A percentile compares a stretch with the other conserved stretches of the same genome.
phyloP scores from a whole-genome alignment of 2,797 vertebrate species.

The Garrulus glandarius region DNA sequence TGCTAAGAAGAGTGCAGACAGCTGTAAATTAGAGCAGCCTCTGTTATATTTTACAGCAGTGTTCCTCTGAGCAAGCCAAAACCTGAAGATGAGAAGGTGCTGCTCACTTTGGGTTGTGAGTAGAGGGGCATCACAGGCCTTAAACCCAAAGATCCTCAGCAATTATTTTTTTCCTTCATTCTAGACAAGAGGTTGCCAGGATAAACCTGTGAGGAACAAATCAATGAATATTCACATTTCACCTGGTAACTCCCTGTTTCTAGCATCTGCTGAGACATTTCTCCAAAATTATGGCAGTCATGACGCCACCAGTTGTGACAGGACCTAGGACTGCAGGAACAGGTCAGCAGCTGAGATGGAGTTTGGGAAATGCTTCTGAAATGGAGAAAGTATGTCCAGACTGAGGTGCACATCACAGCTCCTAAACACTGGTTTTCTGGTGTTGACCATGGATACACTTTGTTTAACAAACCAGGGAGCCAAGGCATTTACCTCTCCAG shows the following conservation, averaged over 20 bases:
- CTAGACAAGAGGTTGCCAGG: neutral
- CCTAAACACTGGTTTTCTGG: neutral
- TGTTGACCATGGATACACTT: neutral
- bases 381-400: neutral
- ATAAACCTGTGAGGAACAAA: neutral
- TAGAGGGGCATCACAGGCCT: neutral
- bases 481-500: neutral
- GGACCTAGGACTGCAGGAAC: neutral
- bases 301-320: neutral
- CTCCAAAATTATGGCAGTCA: neutral
- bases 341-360: neutral
- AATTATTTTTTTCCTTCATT: neutral
- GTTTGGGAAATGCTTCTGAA: neutral
- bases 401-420: neutral
- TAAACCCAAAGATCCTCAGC: neutral
- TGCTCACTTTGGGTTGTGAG: neutral
- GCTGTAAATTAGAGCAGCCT: conserved; percentile 16
- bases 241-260: neutral
- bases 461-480: neutral
- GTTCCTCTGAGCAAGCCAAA: neutral
- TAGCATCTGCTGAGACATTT: neutral
- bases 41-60: neutral
- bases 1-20: conserved; percentile 5
- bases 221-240: neutral
- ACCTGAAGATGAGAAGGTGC: neutral